Base-by-base conservation (phyloP, 2,888 invertebrate genomes). In the Tribolium freemani region DNA sequence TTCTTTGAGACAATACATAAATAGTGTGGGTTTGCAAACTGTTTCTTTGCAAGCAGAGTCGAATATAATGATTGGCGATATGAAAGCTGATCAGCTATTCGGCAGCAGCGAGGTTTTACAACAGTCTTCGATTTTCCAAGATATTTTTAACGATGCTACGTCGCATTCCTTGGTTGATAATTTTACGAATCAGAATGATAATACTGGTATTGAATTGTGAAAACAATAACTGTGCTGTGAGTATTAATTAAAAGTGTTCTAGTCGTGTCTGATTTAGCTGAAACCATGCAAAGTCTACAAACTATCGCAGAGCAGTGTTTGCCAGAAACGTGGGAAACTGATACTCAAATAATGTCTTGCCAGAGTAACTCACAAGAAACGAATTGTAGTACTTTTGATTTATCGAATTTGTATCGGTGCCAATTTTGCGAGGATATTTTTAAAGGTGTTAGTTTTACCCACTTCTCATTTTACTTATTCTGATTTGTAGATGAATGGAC, bases 291-390 rank as follows among this genome's bases (percentile, higher is more conserved):
- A 74, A 86, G 86, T 78, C 75, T 86, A 64, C 85, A 86, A 77
- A 85, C 85, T 3, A 86, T 86, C 70, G 86, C 86, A 3, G 87
- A 87, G 75, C 86, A 86, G 72, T 87, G 84, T 78, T 78, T 87
- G 69, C 86, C 86, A 0, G 85, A 84, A 61, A 82, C 85, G 3
- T 87, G 87, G 86, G 85, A 86, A 68, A 82, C 78, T 69, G 85
- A 85, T 73, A 80, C 82, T 31, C 82, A 83, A 73, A 79, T 84
- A 54, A 79, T 81, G 38, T 78, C 76, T 16, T 74, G 83, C 53
- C 83, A 82, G 3, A 81, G 81, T 73, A 77, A 77, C 66, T 80
- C 82, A 38, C 77, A 82, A 63, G 82, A 83, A 57, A 58, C 61
- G 5, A 21, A 70, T 31, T 83, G 78, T 57, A 79, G 81, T 70